These are phyloP conservation scores for Yasuhikotakia modesta DNA, from an alignment of 2,797 vertebrate species.

Conservation along the genomic window DNA sequence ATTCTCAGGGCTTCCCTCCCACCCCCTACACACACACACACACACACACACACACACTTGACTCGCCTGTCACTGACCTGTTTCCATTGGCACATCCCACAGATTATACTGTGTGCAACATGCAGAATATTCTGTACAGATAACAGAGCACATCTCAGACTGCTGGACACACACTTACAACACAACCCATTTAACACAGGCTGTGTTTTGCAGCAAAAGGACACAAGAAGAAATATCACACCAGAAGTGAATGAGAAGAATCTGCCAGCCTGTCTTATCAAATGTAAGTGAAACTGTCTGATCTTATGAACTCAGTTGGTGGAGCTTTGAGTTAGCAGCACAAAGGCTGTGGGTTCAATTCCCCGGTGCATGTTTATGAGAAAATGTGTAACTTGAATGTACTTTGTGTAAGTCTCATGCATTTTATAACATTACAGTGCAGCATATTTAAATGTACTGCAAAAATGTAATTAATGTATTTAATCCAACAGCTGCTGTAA, in stretches of 20 bases:
- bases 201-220: background rate
- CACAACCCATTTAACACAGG: constrained; percentile 10
- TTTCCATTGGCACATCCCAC: constrained; percentile 30
- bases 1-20: background rate
- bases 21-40: background rate
- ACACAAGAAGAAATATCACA: background rate
- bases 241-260: constrained; percentile 85
- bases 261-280: constrained; percentile 66
- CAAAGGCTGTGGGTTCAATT: too few species aligned
- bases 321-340: too few species aligned
- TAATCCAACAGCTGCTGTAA: background rate
- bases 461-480: background rate
- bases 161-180: constrained; percentile 1
- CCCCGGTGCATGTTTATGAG: too few species aligned
- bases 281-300: constrained; percentile 75
- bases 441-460: background rate
- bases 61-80: constrained; percentile 16
- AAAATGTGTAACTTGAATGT: too few species aligned
- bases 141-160: background rate
- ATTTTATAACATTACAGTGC: background rate
- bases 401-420: too few species aligned
- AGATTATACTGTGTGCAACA: constrained; percentile 3
- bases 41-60: constrained; percentile 26
- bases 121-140: background rate
- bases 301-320: too few species aligned